These are phyloP conservation scores for Drosophila subobscura DNA, from an alignment of 1,140 invertebrate species.

Conservation along the genomic window DNA sequence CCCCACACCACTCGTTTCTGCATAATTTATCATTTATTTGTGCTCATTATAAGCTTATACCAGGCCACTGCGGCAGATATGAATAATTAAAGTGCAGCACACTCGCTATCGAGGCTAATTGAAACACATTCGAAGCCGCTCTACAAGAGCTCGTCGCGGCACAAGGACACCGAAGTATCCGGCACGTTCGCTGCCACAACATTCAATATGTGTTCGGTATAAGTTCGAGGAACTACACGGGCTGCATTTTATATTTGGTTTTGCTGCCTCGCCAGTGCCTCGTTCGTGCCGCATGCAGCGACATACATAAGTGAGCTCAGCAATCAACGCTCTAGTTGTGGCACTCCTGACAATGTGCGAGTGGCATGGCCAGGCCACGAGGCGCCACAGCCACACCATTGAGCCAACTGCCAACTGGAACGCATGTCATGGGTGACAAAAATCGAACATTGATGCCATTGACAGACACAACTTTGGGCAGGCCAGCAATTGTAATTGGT, in stretches of 20 bases:
- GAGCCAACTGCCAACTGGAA: background rate
- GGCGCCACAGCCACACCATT: background rate
- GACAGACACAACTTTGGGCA: slow-evolving; percentile 59
- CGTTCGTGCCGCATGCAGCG: slow-evolving; percentile 12
- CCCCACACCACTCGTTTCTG: slow-evolving; percentile 26
- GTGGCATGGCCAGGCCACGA: slow-evolving; percentile 1
- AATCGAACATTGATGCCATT: slow-evolving; percentile 60
- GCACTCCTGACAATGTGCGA: slow-evolving; percentile 43
- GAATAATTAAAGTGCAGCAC: slow-evolving; percentile 53
- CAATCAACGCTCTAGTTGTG: slow-evolving; percentile 55
- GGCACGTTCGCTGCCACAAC: too few relatives aligned
- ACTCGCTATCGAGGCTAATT: slow-evolving; percentile 16
- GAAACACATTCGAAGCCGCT: background rate
- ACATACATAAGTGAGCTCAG: slow-evolving; percentile 22
- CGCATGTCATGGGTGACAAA: slow-evolving; percentile 52
- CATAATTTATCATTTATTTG: slow-evolving; percentile 74
- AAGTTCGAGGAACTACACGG: slow-evolving; percentile 3
- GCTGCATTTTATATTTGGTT: slow-evolving; percentile 21
- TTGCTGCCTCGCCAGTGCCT: background rate
- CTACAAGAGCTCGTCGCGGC: background rate
- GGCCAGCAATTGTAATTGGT: slow-evolving; percentile 64
- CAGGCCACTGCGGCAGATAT: slow-evolving; percentile 41
- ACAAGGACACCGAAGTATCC: too few relatives aligned
- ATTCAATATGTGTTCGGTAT: too few relatives aligned
- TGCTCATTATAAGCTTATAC: slow-evolving; percentile 58